Evolutionary conservation across 37 sponge, comb jelly and placozoan species (phyloP), one percentile per base, ranked within the genome.

Genomic region (Cladorhizidae sp.): DNA sequence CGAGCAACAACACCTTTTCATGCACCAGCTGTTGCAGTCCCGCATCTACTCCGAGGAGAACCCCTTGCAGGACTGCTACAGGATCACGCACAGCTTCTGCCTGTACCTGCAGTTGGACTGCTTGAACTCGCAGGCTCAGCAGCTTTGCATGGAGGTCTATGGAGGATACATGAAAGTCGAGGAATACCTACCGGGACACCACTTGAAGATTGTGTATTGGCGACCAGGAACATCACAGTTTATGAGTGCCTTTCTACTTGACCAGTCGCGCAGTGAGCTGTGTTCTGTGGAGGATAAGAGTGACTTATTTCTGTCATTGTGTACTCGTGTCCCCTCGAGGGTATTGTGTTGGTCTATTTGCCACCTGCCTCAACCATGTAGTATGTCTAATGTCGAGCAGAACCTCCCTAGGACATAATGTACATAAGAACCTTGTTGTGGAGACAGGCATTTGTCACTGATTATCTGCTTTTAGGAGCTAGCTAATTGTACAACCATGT

Each of bases 21-120:
- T 97, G 17, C 92, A 88, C 29, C 87, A 83, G 74, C 73, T 97
- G 74, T 33, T 89, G 17, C 97, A 97, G 76, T 94, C 95, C 22
- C 78, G 95, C 15, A 64, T 97, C 78, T 94, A 85, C 72, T 65
- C 88, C 0, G 92, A 83, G 56, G 80, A 79, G 18, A 55, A 72
- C 21, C 90, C 92, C 36, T 83, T 97, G 20, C 64, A 62, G 21
- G 90, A 92, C 76, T 62, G 89, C 52, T 94, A 82, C 72, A 39
- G 72, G 22, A 38, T 43, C 3, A 82, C 91, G 2, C 97, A 89
- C 87, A 78, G 49, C 87, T 89, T 94, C 76, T 87, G 87, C 45
- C 85, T 92, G 63, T 37, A 81, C 42, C 78, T 92, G 33, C 76
- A 83, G 52, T 75, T 92, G 67, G 93, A 92, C 72, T 84, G 77